Evolutionary conservation across 2,113 vertebrate genomes (phyloP).

Genomic region (Steatornis caripensis): DNA sequence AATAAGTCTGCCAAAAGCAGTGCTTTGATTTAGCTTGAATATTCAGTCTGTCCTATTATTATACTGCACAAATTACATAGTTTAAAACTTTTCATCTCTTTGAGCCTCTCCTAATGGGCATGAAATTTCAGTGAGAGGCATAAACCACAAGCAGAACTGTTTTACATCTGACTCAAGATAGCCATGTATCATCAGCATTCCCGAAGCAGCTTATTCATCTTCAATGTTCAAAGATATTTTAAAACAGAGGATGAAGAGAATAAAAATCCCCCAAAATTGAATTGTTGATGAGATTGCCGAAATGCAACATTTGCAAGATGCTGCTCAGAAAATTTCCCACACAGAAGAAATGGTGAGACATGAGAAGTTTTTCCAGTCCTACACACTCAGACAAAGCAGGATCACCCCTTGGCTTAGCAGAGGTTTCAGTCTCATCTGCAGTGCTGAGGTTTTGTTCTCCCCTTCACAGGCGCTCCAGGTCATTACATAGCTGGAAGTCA

Average conservation of each 20-base stretch:
- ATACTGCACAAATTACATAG: neutral
- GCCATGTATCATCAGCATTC: neutral
- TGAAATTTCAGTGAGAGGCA: neutral
- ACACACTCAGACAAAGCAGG: neutral
- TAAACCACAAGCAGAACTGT: neutral
- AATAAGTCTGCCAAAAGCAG: neutral
- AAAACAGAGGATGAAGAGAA: neutral
- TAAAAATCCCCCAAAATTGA: neutral
- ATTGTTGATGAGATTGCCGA: neutral
- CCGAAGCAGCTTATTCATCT: neutral
- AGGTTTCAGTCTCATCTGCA: neutral
- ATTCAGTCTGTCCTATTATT: neutral
- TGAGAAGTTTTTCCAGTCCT: neutral
- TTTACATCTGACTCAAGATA: neutral
- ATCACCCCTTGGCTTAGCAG: rapidly evolving
- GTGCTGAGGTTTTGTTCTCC: neutral
- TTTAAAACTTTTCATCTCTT: neutral
- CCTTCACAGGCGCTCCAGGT: rapidly evolving
- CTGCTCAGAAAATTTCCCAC: neutral
- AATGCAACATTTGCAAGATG: neutral
- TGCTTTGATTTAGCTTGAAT: neutral
- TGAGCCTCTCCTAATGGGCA: neutral
- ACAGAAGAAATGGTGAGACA: neutral
- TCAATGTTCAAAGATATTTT: neutral
- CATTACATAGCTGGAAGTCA: neutral